Base-by-base conservation (phyloP, 2,797 vertebrate genomes). In the Tokudaia muenninki region DNA sequence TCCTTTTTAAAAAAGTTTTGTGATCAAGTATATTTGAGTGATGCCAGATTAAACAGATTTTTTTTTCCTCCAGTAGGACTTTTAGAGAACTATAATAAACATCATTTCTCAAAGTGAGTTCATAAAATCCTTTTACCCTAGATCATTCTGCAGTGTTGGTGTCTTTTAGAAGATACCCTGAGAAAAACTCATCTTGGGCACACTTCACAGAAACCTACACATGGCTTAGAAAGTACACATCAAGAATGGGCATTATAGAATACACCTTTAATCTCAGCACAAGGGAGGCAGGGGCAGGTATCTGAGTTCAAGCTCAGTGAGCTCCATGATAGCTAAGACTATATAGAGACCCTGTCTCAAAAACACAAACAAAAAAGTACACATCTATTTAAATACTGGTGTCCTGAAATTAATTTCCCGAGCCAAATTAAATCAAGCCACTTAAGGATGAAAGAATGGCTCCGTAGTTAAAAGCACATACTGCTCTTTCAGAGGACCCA, bases 351-450 rank as follows among this genome's bases (percentile, higher is more conserved):
- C 17, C 41, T 65, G 16, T 84, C 59, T 86, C 41, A 34, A 47
- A 84, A 84, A 47, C 44, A 47, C 29, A 65, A 47, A 47, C 59
- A 84, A 86, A 86, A 86, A 94, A 81, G 10, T 14, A 67, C 8
- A 50, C 11, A 61, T 74, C 52, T 86, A 44, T 55, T 94, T 96
- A 91, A 91, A 95, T 41, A 61, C 72, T 63, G 2, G 67, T 44
- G n/a, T 78, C 55, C 87, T 92, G 37, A 72, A 90, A 81, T 44
- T 44, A 92, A 57, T 22, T 81, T 57, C 57, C 63, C 80, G 90
- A 87, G 10, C 34, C 95, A 90, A 97, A 97, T 75, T 92, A 93
- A 92, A 88, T 41, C 65, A 72, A 79, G 50, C 55, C 75, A 80
- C 14, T 21, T 17, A 26, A 41, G 3, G 34, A 70, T 17, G 34